phyloP scores from a whole-genome alignment of 1,140 invertebrate species.

The Bombus affinis region DNA sequence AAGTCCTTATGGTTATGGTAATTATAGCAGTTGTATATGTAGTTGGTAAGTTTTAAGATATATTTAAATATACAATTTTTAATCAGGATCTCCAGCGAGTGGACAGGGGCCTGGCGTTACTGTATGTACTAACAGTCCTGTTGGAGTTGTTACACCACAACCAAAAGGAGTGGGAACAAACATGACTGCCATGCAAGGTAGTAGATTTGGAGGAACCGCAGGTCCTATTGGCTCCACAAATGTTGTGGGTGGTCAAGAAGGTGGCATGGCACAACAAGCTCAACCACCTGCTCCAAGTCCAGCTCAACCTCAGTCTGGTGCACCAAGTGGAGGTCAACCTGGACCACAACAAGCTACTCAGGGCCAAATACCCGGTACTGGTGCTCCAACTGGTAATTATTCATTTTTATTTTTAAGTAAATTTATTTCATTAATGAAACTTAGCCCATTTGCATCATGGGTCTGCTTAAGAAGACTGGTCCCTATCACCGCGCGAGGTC shows the following conservation, averaged over 20 bases:
- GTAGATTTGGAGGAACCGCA: conserved; percentile 81
- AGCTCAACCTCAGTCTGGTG: conserved; percentile 87
- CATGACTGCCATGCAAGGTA: conserved; percentile 77
- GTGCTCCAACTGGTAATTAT: conserved; percentile 73
- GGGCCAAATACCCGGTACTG: conserved; percentile 80
- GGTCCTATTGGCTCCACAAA: conserved; percentile 76
- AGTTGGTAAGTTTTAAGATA: neutral
- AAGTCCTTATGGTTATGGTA: conserved; percentile 83
- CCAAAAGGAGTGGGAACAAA: conserved; percentile 81
- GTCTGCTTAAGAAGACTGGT: too few species aligned
- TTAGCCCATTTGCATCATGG: too few species aligned
- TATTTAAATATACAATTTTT: conserved; percentile 22
- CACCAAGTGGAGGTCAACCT: conserved; percentile 86
- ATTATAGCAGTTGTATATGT: conserved; percentile 40
- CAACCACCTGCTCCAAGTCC: conserved; percentile 87
- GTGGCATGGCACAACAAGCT: conserved; percentile 86
- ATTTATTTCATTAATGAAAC: neutral
- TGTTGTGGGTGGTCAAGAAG: conserved; percentile 80
- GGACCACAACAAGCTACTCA: conserved; percentile 88
- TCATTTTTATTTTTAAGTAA: neutral
- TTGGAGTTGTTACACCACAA: conserved; percentile 84
- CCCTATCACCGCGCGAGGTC: too few species aligned
- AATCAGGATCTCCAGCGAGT: conserved; percentile 74
- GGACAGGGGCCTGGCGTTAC: conserved; percentile 78
- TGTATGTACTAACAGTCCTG: conserved; percentile 76